Base-by-base conservation (phyloP, 2,113 vertebrate species). In the Hucho hucho region DNA sequence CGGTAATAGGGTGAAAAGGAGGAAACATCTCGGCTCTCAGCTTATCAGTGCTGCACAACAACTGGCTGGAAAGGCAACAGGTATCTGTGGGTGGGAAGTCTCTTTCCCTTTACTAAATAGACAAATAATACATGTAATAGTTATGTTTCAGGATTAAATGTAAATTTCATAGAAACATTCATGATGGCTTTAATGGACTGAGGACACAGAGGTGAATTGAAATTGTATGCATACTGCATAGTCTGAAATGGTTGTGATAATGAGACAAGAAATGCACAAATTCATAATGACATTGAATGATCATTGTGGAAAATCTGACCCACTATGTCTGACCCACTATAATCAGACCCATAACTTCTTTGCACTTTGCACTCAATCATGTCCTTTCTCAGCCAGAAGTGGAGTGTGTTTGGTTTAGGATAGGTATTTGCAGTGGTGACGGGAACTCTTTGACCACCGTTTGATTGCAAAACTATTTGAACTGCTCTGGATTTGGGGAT, bases 391-490 rank as follows among this genome's bases (percentile, higher is more conserved):
- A 64, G 20, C 43, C 29, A 6, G 65, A 22, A 69, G 43, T 46
- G 67, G n/a, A 29, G 24, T 69, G 72, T 74, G 68, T 77, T 77
- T 72, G 77, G 59, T 69, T 80, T 56, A 18, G 9, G 25, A 66
- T 46, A 26, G 70, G 74, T 69, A 69, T 73, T 72, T 66, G 66
- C 14, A 73, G 16, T 59, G 26, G 43, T 59, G 71, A 64, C 29
- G 18, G 37, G 73, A 74, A 69, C 25, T 26, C 56, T 70, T 28
- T 37, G 13, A 72, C 74, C 74, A 24, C 61, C 32, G 61, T 67
- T 79, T 81, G 78, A 77, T 83, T 73, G 24, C 65, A 11, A 56
- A 65, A 70, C 43, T 73, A 74, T 81, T 72, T 83, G 79, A 83
- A 75, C 72, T 75, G 24, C 73, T 32, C 26, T 65, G 13, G 59